These are phyloP conservation scores for Drosophila paracracens DNA, from an alignment of 2,888 invertebrate species.

Conservation along the genomic window DNA sequence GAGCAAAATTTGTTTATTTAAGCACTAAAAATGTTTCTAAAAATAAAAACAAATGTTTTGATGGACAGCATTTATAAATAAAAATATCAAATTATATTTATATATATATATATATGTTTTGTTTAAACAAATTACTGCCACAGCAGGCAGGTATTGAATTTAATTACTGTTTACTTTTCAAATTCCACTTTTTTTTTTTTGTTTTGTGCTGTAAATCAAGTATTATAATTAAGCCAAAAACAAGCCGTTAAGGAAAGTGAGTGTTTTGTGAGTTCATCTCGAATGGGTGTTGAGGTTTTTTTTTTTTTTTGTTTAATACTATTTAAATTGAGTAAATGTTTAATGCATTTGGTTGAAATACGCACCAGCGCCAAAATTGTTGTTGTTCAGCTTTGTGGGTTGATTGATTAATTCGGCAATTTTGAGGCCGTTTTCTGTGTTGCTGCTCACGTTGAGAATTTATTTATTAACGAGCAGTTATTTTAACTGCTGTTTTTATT, in stretches of 20 bases:
- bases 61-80: slow-evolving; percentile 42
- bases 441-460: slow-evolving; percentile 9
- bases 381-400: slow-evolving; percentile 80
- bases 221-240: slow-evolving; percentile 36
- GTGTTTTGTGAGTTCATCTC: slow-evolving; percentile 18
- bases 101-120: slow-evolving; percentile 34
- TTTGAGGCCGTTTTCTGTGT: slow-evolving; percentile 69
- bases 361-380: slow-evolving; percentile 75
- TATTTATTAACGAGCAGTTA: slow-evolving; percentile 19
- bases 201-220: slow-evolving; percentile 37
- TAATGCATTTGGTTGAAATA: slow-evolving; percentile 21
- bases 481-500: slow-evolving; percentile 31
- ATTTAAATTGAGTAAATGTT: neutral
- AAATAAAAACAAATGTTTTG: slow-evolving; percentile 16
- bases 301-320: slow-evolving; percentile 2
- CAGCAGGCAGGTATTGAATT: slow-evolving; percentile 16
- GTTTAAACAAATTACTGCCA: slow-evolving; percentile 28
- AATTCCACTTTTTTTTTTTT: slow-evolving; percentile 27
- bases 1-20: slow-evolving; percentile 15
- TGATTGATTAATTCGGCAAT: slow-evolving; percentile 82
- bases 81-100: slow-evolving; percentile 49
- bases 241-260: slow-evolving; percentile 12
- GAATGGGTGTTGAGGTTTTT: neutral
- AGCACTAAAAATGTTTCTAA: slow-evolving; percentile 8
- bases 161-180: slow-evolving; percentile 44